Evolutionary conservation across 1,140 invertebrate genomes (phyloP).

Genomic region (Batillaria attramentaria): DNA sequence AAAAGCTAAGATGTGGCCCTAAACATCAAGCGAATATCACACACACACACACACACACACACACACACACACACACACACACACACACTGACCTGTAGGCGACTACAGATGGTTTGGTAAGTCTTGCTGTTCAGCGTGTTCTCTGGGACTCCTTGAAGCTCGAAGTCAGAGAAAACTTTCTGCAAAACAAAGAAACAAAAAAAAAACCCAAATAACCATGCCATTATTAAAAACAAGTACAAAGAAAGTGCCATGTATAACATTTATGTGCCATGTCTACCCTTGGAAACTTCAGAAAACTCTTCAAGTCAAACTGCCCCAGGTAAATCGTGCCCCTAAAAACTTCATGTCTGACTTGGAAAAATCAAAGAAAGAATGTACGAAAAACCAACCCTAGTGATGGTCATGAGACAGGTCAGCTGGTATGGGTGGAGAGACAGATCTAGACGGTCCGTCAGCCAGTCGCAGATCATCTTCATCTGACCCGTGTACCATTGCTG

Average conservation of each 20-base stretch:
- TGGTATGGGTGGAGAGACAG: constrained; percentile 97
- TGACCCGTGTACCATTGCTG: constrained; percentile 96
- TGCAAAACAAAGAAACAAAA: constrained; percentile 72
- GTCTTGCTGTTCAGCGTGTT: constrained; percentile 97
- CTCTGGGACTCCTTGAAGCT: constrained; percentile 98
- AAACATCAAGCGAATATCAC: too few relatives aligned
- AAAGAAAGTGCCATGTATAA: too few relatives aligned
- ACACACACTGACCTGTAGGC: constrained; percentile 86
- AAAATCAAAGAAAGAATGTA: too few relatives aligned
- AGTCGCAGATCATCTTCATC: constrained; percentile 94
- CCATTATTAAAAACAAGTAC: too few relatives aligned
- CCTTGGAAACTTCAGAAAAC: too few relatives aligned
- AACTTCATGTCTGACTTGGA: too few relatives aligned
- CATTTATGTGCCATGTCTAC: too few relatives aligned
- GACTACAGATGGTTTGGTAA: constrained; percentile 92
- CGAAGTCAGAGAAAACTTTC: constrained; percentile 99
- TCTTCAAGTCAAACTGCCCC: too few relatives aligned
- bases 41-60: not conserved
- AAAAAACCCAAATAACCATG: not conserved
- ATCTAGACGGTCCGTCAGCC: constrained; percentile 94
- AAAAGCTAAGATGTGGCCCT: too few relatives aligned
- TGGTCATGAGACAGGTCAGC: constrained; percentile 95
- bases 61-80: constrained; percentile 12
- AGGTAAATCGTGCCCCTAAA: too few relatives aligned
- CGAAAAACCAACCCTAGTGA: constrained; percentile 93